phyloP scores from a whole-genome alignment of 2,113 vertebrate species.

The Grantiella picta region DNA sequence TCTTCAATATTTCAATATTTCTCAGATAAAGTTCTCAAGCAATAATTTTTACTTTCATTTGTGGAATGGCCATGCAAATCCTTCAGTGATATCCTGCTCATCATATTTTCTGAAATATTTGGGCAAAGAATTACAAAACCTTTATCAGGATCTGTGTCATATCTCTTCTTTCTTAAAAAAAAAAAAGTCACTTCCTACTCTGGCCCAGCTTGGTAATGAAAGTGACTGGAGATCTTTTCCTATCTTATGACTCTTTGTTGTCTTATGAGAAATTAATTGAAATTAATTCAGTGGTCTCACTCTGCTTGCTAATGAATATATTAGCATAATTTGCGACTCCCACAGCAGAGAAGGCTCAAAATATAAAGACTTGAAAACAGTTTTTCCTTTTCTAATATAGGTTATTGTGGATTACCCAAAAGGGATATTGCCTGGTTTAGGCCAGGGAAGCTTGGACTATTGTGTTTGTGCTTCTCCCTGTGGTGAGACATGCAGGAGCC shows the following conservation, averaged over 20 bases:
- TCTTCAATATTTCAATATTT: neutral
- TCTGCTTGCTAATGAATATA: neutral
- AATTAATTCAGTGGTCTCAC: neutral
- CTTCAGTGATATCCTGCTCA: neutral
- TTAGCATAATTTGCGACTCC: constrained; percentile 9
- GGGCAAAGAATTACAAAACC: neutral
- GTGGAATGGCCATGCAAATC: neutral
- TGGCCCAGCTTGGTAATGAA: neutral
- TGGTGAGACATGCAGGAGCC: neutral
- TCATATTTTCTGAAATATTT: neutral
- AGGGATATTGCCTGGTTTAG: neutral
- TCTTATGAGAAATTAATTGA: neutral
- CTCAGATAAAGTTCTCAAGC: neutral
- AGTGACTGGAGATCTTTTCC: neutral
- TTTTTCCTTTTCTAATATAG: neutral
- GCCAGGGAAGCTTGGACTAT: neutral
- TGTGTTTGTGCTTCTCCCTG: neutral
- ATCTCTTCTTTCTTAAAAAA: neutral
- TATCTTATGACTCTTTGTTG: neutral
- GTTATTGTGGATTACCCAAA: neutral
- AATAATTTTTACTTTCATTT: neutral
- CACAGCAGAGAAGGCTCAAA: neutral
- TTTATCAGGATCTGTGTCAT: neutral
- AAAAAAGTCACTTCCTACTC: neutral
- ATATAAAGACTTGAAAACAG: neutral